Evolutionary conservation across 2,797 vertebrate genomes (phyloP), one percentile per base, ranked within the genome.

Genomic region (Cirrhinus mrigala): DNA sequence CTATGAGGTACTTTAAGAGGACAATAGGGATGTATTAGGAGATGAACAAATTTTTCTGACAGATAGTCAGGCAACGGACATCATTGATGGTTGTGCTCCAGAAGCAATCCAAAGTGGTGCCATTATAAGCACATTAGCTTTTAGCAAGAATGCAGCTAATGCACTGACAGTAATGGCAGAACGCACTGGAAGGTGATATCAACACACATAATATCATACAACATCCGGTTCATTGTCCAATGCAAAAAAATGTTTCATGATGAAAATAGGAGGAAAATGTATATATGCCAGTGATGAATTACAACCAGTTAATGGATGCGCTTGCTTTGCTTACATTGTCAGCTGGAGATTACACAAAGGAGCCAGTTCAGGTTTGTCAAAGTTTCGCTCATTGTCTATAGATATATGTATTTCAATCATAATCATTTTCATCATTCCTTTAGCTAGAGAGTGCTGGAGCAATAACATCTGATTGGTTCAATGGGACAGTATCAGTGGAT

Each of bases 31-130:
- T 64, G 85, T 85, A 60, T 50, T 85, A 9, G 93, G 94, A 73
- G 91, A 93, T 87, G 90, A 93, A 89, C 86, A 95, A 0, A 86
- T 95, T 73, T 83, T 96, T 75, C 90, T 92, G 52, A 92, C 93
- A 29, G 87, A 91, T 48, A 93, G 94, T 22, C 71, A 84, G 9
- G 92, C 93, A 9, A 1, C 29, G 0, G 88, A 60, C 15, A 52
- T 60, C 5, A 9, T 40, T 89, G 0, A 12, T 8, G 0, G 16
- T 37, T 96, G 95, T 81, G 58, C 91, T 54, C 58, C 3, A 16
- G n/a, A 78, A 0, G 86, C 88, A n/a, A 29, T 89, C 24, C 44
- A 76, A 6, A 92, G 92, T 74, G 91, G 92, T 6, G 86, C 92
- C 4, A 90, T 92, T 46, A 83, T 95, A 64, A 92, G 95, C 40